phyloP scores from a whole-genome alignment of 2,888 invertebrate species.

The Pterobdella sp. region DNA sequence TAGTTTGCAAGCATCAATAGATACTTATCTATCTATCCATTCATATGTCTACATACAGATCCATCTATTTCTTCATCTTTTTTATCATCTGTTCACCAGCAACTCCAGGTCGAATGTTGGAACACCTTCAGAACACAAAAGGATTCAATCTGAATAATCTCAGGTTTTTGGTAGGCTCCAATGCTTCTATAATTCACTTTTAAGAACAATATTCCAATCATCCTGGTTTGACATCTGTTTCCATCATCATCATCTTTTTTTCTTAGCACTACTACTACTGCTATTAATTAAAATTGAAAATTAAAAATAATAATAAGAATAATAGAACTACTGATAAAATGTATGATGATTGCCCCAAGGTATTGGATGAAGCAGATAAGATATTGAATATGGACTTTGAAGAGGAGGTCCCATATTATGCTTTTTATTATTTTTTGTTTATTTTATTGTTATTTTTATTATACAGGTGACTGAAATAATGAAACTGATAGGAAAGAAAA shows the following conservation, averaged over 20 bases:
- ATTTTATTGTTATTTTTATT: not conserved
- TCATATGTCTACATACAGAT: too few relatives aligned
- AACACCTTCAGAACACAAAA: slow-evolving; percentile 94
- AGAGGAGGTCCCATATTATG: slow-evolving; percentile 63
- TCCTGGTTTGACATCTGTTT: not conserved
- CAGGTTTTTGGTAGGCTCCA: slow-evolving; percentile 69
- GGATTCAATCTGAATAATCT: slow-evolving; percentile 83
- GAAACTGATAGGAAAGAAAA: slow-evolving; percentile 78
- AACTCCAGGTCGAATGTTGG: slow-evolving; percentile 87
- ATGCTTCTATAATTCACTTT: too few relatives aligned
- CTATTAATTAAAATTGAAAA: not conserved
- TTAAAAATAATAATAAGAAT: not conserved
- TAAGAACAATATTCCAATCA: too few relatives aligned
- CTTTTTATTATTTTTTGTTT: slow-evolving; percentile 3
- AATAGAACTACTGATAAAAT: not conserved
- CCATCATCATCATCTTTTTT: not conserved
- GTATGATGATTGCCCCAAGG: slow-evolving; percentile 26
- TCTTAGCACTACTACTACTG: not conserved
- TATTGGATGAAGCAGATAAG: slow-evolving; percentile 96
- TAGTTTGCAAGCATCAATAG: too few relatives aligned
- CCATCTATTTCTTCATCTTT: not conserved
- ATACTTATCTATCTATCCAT: too few relatives aligned
- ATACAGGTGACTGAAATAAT: slow-evolving; percentile 82
- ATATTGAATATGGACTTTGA: slow-evolving; percentile 99
- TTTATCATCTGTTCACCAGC: slow-evolving; percentile 51